Evolutionary conservation across 2,888 invertebrate species (phyloP).

Genomic region (Crepidodera aurea): DNA sequence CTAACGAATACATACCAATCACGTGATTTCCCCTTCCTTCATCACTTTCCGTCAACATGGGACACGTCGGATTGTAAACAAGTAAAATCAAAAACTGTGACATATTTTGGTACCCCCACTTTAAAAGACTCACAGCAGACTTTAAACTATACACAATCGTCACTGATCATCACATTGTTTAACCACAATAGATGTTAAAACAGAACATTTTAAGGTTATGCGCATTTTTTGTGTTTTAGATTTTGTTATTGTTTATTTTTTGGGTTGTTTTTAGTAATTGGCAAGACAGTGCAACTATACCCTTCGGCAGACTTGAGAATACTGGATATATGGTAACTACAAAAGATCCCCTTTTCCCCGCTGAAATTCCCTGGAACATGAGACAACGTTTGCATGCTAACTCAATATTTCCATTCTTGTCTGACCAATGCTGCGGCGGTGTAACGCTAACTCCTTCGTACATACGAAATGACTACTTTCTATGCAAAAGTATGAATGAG

Average conservation of each 20-base stretch:
- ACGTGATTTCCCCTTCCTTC: conserved; percentile 51
- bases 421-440: conserved; percentile 46
- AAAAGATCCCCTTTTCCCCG: conserved; percentile 59
- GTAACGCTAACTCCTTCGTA: conserved; percentile 57
- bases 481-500: conserved; percentile 71
- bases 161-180: not conserved
- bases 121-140: not conserved
- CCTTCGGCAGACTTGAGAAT: conserved; percentile 63
- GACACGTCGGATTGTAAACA: not conserved
- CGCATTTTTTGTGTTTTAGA: not conserved
- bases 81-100: conserved; percentile 1
- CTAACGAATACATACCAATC: conserved; percentile 42
- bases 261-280: conserved; percentile 9
- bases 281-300: conserved; percentile 53
- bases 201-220: not conserved
- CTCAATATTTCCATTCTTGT: conserved; percentile 58
- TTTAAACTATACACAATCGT: not conserved
- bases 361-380: conserved; percentile 62
- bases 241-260: conserved; percentile 8
- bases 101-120: not conserved
- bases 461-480: conserved; percentile 67
- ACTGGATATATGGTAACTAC: conserved; percentile 64
- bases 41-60: conserved; percentile 2
- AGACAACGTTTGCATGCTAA: conserved; percentile 64
- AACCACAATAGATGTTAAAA: not conserved